Base-by-base conservation (phyloP, 2,888 invertebrate species). In the Lampropteryx suffumata region DNA sequence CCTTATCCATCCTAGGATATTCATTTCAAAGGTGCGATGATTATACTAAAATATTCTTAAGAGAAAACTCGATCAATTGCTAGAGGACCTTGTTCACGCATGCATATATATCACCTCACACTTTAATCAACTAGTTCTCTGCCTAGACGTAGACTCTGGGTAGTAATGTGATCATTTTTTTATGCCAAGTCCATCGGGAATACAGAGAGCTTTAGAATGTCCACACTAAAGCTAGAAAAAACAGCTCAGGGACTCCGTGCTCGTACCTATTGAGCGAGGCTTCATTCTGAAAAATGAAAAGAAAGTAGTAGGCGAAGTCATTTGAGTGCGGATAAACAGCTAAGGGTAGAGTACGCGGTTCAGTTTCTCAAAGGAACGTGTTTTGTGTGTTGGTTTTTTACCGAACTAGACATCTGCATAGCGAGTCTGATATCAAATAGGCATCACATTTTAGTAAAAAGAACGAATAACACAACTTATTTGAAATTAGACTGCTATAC, bases 141-240 rank as follows among this genome's bases (percentile, higher is more conserved):
- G 1, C 24, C 2, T 27, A 39, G 1, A 14, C 30, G 30, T 37
- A 46, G n/a, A 35, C 11, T 2, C 9, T 17, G 10, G 12, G 14
- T 24, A 29, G 28, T 39, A 14, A 49, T 34, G 33, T 30, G 43
- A 41, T 44, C 43, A 21, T 29, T 17, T 35, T 47, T 46, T 41
- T 46, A 49, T 12, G n/a, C n/a, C n/a, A n/a, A 27, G 12, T 39
- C 47, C 21, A 32, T 30, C 9, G 44, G 44, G 43, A 44, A 21
- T 30, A 7, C 24, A 47, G 42, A 47, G 42, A 48, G 43, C 46
- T 44, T 57, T 53, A 39, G 27, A 45, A 57, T 36, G 32, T 21
- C 30, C 28, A 42, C 48, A 52, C 9, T 34, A 34, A 45, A 47
- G 30, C 30, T 40, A 50, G 40, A 41, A 42, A 48, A 42, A 45